Evolutionary conservation across 2,888 invertebrate genomes (phyloP).

Genomic region (Platycheirus albimanus): DNA sequence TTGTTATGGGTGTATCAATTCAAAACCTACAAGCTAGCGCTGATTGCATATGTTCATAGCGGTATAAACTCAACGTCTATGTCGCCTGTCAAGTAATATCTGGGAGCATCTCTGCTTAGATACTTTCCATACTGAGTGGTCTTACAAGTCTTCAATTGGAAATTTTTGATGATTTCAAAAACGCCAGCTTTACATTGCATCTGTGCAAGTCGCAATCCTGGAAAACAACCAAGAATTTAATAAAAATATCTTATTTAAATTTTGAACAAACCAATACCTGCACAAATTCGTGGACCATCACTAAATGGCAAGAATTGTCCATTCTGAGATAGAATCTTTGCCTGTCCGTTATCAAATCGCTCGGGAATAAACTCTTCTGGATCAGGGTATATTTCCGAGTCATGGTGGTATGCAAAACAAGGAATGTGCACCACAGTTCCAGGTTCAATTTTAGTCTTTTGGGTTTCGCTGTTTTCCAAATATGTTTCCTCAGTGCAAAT

Average conservation of each 20-base stretch:
- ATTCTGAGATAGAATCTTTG: slow-evolving; percentile 76
- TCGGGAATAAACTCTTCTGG: slow-evolving; percentile 78
- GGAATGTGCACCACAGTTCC: slow-evolving; percentile 79
- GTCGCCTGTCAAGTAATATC: not conserved
- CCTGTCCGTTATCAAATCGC: slow-evolving; percentile 78
- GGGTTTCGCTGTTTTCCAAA: slow-evolving; percentile 67
- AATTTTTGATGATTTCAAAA: not conserved
- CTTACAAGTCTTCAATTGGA: not conserved
- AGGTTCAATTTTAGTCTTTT: slow-evolving; percentile 75
- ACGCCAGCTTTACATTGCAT: slow-evolving; percentile 75
- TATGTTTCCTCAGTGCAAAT: slow-evolving; percentile 76
- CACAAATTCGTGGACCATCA: slow-evolving; percentile 80
- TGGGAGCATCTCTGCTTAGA: not conserved
- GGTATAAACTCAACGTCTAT: slow-evolving; percentile 1
- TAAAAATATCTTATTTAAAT: too few relatives aligned
- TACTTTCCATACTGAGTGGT: not conserved
- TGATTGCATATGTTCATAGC: too few relatives aligned
- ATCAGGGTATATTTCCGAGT: slow-evolving; percentile 77
- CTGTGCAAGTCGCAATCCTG: slow-evolving; percentile 77
- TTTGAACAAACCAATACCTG: slow-evolving; percentile 76
- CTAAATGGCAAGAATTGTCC: slow-evolving; percentile 80
- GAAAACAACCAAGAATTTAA: not conserved
- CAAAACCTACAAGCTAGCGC: too few relatives aligned
- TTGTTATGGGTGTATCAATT: too few relatives aligned
- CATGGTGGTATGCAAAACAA: slow-evolving; percentile 79